Percentiles rank a stretch among this genome's conserved stretches.
Conservation (phyloP, 2,888 invertebrate species). For the Thera obeliscata region DNA sequence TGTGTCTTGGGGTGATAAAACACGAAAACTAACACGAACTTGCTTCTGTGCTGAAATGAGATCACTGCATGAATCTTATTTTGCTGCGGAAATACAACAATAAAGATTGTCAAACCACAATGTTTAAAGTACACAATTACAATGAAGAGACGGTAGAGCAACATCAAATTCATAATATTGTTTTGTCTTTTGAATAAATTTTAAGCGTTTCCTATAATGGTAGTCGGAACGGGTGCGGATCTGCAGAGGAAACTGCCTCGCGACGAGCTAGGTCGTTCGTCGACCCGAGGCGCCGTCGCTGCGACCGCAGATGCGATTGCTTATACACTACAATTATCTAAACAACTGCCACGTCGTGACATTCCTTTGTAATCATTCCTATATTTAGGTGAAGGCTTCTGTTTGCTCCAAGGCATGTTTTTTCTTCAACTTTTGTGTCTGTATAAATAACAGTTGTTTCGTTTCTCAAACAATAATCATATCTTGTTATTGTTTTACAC, state of each 20-base stretch:
- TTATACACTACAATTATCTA: constrained; percentile 76
- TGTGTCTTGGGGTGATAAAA: not conserved
- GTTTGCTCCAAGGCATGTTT: constrained; percentile 50
- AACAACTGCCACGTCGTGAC: constrained; percentile 79
- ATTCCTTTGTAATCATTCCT: constrained; percentile 78
- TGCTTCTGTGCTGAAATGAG: not conserved
- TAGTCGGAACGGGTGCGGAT: constrained; percentile 51
- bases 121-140: not conserved
- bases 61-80: not conserved
- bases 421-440: constrained; percentile 11
- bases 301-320: constrained; percentile 72
- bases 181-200: constrained; percentile 23
- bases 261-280: constrained; percentile 80
- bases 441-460: not conserved
- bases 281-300: constrained; percentile 61
- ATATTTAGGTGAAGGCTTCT: constrained; percentile 80
- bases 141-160: constrained; percentile 4
- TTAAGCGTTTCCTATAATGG: constrained; percentile 16
- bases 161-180: constrained; percentile 13
- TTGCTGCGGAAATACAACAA: not conserved
- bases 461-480: constrained; percentile 2
- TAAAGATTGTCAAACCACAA: constrained; percentile 4
- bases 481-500: constrained; percentile 1
- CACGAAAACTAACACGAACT: not conserved
- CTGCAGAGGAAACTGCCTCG: constrained; percentile 57